Base-by-base conservation (phyloP, 2,888 invertebrate genomes). In the Lasioglossum villosulum region DNA sequence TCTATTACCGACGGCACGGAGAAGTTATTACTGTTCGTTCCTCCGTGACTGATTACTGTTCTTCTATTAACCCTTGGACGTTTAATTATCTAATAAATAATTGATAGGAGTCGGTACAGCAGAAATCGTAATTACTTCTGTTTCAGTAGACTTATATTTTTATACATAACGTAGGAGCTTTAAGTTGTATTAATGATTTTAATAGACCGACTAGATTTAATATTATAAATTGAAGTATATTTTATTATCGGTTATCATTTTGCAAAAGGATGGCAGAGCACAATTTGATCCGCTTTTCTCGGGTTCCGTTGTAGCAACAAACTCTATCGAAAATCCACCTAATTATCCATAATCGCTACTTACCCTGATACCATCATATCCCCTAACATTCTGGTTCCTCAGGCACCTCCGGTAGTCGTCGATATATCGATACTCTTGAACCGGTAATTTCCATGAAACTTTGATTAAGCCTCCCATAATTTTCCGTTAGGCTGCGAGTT, bases 361-460 rank as follows among this genome's bases (percentile, higher is more conserved):
- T 84, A 84, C 45, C 73, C 37, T 23, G 75, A 73, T 84, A 78
- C 78, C 78, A 68, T 48, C 68, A 16, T 79, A 76, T 59, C 75
- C 48, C 34, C 68, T 48, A 70, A 76, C 78, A 59, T 52, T 77
- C 77, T 48, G 48, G 52, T 63, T 84, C 59, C 83, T 82, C 27
- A 75, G 78, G 78, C 75, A 68, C 48, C 78, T 73, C 72, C 48
- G 56, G 59, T 48, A 39, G 68, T 45, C 76, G 84, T 71, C 84
- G 45, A 84, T 84, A 63, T 80, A 85, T 80, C 74, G 80, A 85
- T 84, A 82, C 70, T 68, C 19, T 42, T 78, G 52, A 78, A 66
- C 85, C 77, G 75, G 74, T 80, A 85, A 85, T 85, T 85, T 85
- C n/a, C 80, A 85, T 85, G 85, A 85, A 85, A 85, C 80, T 85